Evolutionary conservation across 1,140 invertebrate genomes (phyloP).

Genomic region (Dinothrombium tinctorium): DNA sequence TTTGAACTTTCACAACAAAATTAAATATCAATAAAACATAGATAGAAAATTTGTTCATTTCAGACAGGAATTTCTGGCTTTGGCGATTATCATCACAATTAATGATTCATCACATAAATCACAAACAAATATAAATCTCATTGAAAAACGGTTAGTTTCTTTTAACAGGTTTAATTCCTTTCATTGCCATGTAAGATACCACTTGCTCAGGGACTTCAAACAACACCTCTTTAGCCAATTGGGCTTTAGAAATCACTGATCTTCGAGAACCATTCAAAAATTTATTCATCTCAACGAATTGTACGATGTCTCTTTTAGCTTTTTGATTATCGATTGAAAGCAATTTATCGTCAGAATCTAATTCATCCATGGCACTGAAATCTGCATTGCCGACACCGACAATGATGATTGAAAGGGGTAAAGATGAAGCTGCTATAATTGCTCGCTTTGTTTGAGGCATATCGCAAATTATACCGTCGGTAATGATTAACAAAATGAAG

Average conservation of each 20-base stretch:
- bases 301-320: conserved; percentile 13
- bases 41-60: too few species aligned
- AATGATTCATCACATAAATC: too few species aligned
- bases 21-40: too few species aligned
- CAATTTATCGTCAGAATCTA: conserved; percentile 12
- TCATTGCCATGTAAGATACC: conserved; percentile 17
- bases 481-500: conserved; percentile 36
- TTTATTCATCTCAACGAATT: conserved; percentile 13
- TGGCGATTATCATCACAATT: too few species aligned
- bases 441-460: conserved; percentile 34
- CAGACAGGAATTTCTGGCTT: too few species aligned
- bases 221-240: conserved; percentile 32
- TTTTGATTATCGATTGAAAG: conserved; percentile 9
- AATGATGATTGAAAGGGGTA: conserved; percentile 29
- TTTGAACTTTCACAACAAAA: too few species aligned
- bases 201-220: conserved; percentile 36
- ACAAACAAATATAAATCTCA: too few species aligned
- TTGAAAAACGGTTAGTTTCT: too few species aligned
- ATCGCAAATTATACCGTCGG: conserved; percentile 40
- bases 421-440: conserved; percentile 27
- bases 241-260: conserved; percentile 16
- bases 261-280: not conserved
- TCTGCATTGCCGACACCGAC: conserved; percentile 34
- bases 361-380: conserved; percentile 22
- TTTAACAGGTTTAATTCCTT: conserved; percentile 12